phyloP scores from a whole-genome alignment of 1,140 invertebrate genomes.

The Drosophila varians region DNA sequence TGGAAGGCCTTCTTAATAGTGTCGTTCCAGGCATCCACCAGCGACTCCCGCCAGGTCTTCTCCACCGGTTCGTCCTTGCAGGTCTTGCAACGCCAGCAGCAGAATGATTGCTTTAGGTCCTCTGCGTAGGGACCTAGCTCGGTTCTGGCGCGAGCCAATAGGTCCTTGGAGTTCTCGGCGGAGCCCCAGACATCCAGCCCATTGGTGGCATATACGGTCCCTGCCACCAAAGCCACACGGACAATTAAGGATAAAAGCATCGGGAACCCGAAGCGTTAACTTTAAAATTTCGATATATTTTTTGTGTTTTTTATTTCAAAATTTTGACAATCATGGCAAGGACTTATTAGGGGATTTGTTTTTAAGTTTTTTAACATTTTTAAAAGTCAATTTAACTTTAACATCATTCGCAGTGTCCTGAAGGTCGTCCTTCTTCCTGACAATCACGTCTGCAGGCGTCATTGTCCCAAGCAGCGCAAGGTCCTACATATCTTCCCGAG shows the following conservation, averaged over 20 bases:
- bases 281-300: neutral
- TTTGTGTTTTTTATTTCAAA: neutral
- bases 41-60: constrained; percentile 37
- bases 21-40: constrained; percentile 41
- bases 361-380: too few species aligned
- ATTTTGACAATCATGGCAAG: constrained; percentile 2
- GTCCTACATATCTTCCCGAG: constrained; percentile 10
- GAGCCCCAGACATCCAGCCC: constrained; percentile 28
- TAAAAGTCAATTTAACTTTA: neutral
- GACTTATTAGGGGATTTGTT: too few species aligned
- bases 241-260: constrained; percentile 23
- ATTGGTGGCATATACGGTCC: constrained; percentile 10
- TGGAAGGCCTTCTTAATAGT: constrained; percentile 24
- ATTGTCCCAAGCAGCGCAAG: constrained; percentile 26
- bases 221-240: constrained; percentile 30
- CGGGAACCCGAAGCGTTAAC: neutral
- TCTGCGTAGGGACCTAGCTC: constrained; percentile 10
- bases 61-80: neutral
- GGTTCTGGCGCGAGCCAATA: constrained; percentile 6
- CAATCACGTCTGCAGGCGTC: constrained; percentile 12
- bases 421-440: constrained; percentile 13
- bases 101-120: constrained; percentile 14
- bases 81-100: constrained; percentile 11
- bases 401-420: constrained; percentile 32
- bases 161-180: neutral